Evolutionary conservation across 2,113 vertebrate species (phyloP), one percentile per base, ranked within the genome.

Genomic region (Bubo blakistoni): DNA sequence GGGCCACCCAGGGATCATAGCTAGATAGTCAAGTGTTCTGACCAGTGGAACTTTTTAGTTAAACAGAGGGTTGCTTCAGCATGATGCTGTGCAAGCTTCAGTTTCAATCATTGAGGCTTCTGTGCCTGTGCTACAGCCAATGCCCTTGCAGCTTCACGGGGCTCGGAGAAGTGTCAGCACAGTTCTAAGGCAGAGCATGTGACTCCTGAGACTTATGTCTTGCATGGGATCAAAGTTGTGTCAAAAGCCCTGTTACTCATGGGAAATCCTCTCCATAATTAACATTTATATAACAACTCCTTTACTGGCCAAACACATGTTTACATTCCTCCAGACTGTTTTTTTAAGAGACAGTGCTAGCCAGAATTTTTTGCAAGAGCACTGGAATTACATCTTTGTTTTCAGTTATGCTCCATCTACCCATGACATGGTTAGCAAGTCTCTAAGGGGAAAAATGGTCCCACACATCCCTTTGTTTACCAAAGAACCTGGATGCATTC

Each of bases 191-290:
- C 86, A 91, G 62, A 90, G 51, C 84, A 70, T 76, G 58, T 74
- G 82, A 85, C 42, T 95, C 51, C 51, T 61, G 66, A 92, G 70
- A 36, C 67, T 89, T 69, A 57, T 66, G 70, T 83, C 70, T 65
- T 93, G 62, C 69, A 44, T 61, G 67, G 69, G 78, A 96, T 94
- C 92, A 93, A 94, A 93, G 81, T 80, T 72, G 54, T 94, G 46
- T 87, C 89, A 94, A 90, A 96, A 92, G 73, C 29, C 38, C 32
- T 49, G n/a, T 54, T 54, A 76, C 38, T 76, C 86, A 72, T 77
- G 85, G 87, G 84, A 97, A 97, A 93, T 88, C 38, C 40, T 94
- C 55, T 89, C 77, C 74, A 73, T 83, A 92, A 97, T 88, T 95
- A 92, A 69, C 74, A 82, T 95, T 96, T 94, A 90, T 85, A 58